phyloP scores from a whole-genome alignment of 2,113 vertebrate genomes.

The Zosterops lateralis region DNA sequence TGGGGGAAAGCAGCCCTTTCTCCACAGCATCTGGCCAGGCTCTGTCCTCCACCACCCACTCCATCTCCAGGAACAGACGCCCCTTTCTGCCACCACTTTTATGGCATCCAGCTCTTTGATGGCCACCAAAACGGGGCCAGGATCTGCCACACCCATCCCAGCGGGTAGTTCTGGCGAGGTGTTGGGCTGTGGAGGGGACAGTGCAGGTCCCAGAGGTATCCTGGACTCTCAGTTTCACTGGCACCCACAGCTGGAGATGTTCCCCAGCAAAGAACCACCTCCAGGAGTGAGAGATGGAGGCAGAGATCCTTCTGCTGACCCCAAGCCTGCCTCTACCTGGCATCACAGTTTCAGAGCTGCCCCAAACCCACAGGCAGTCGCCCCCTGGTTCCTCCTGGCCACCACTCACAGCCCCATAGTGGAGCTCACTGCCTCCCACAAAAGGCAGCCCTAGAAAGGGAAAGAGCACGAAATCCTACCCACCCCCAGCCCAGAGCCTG shows the following conservation, averaged over 20 bases:
- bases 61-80: background rate
- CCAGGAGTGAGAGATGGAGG: rapidly evolving
- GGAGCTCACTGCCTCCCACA: rapidly evolving
- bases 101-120: too few species aligned
- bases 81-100: background rate
- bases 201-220: background rate
- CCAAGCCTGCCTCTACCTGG: background rate
- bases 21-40: background rate
- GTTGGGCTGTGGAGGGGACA: rapidly evolving
- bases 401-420: background rate
- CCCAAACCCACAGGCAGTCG: background rate
- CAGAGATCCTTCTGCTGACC: rapidly evolving
- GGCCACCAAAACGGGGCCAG: rapidly evolving
- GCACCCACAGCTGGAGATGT: rapidly evolving
- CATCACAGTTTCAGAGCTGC: background rate
- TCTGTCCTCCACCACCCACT: rapidly evolving
- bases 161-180: background rate
- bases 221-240: background rate
- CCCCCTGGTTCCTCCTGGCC: rapidly evolving
- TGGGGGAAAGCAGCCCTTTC: background rate
- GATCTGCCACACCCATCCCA: rapidly evolving
- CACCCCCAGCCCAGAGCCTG: background rate
- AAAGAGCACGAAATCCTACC: background rate
- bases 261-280: rapidly evolving
- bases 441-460: background rate